A percentile compares a stretch with the other conserved stretches of the same genome.
phyloP scores from a whole-genome alignment of 2,113 vertebrate species.

The Varanus salvator region DNA sequence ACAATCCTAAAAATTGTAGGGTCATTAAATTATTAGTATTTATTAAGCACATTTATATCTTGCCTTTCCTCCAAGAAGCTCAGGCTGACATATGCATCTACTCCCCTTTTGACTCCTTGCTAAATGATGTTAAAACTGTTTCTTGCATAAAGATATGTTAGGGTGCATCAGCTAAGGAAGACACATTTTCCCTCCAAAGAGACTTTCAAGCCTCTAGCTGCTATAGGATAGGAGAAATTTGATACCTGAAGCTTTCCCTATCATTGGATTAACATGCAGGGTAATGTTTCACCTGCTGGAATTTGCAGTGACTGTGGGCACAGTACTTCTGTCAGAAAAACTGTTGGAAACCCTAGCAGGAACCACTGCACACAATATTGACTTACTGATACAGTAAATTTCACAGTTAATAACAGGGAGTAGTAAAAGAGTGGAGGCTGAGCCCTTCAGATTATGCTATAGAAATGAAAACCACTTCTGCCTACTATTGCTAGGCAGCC shows the following conservation, averaged over 20 bases:
- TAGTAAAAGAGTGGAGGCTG: too few species aligned
- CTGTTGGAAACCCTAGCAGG: neutral
- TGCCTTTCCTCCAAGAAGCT: neutral
- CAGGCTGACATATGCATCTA: too few species aligned
- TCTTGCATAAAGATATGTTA: neutral
- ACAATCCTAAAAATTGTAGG: neutral
- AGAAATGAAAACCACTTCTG: neutral
- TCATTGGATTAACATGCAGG: neutral
- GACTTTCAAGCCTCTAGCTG: neutral
- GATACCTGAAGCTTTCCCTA: neutral
- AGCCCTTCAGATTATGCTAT: neutral
- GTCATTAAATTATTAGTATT: neutral
- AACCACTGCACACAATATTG: neutral
- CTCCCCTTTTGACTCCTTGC: too few species aligned
- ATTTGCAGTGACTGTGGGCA: neutral
- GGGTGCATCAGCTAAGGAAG: neutral
- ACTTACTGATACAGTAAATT: neutral
- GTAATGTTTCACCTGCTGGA: neutral
- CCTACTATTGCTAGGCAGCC: neutral
- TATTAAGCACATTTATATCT: neutral
- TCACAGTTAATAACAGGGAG: too few species aligned
- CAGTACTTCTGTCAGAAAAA: neutral
- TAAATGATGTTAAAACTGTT: neutral
- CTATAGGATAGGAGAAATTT: neutral
- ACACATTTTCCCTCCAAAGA: neutral